Conservation (phyloP, 2,797 vertebrate genomes). For the Scomberomorus guttatus region DNA sequence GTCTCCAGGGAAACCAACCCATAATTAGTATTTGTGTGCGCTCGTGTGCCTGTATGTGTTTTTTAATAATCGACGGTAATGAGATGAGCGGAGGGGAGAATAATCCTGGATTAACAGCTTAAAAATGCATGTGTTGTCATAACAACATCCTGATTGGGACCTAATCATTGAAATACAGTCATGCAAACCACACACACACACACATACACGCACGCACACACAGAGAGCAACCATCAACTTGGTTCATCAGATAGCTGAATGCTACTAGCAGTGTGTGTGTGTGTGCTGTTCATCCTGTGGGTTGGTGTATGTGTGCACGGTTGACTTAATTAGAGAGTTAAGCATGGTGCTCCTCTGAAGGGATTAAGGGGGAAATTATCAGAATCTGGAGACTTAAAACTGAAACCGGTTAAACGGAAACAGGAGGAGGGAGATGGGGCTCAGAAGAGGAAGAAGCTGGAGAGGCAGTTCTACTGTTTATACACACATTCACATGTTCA, state of each 20-base stretch:
- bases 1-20: conserved; percentile 73
- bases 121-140: conserved; percentile 78
- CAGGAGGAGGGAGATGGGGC: conserved; percentile 62
- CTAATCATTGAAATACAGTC: conserved; percentile 71
- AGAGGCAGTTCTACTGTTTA: conserved; percentile 43
- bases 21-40: conserved; percentile 69
- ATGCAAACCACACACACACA: conserved; percentile 29
- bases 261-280: conserved; percentile 37
- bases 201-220: conserved; percentile 12
- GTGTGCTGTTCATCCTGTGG: conserved; percentile 40
- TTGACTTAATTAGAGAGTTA: conserved; percentile 81
- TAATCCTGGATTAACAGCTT: conserved; percentile 84
- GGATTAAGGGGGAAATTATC: conserved; percentile 78
- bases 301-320: conserved; percentile 50
- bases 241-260: conserved; percentile 49
- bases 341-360: conserved; percentile 72
- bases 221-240: conserved; percentile 39
- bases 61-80: conserved; percentile 79
- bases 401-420: conserved; percentile 78
- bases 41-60: conserved; percentile 35
- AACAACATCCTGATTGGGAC: conserved; percentile 79
- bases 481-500: conserved; percentile 41
- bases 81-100: conserved; percentile 77
- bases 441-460: conserved; percentile 41
- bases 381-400: conserved; percentile 76